Evolutionary conservation across 2,888 invertebrate species (phyloP), one percentile per base, ranked within the genome.

Genomic region (Ceramica pisi): DNA sequence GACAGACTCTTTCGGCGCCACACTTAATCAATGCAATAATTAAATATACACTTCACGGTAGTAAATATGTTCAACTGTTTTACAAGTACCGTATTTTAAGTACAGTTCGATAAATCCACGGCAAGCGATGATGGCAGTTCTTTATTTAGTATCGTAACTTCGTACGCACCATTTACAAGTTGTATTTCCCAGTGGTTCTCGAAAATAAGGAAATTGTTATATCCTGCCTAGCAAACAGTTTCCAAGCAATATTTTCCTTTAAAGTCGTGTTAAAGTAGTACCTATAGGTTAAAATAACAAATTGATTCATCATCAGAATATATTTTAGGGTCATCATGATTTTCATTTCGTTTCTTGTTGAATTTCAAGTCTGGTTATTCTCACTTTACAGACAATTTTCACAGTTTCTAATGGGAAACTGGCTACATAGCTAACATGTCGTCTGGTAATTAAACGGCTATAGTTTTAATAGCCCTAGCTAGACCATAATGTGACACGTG

Each of bases 391-490:
- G n/a, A 12, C 12, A 12, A 10, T 56, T 57, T 46, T n/a, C 31
- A 31, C 31, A 31, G 31, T 31, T 31, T 16, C 21, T 31, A 31
- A 55, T 53, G 16, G 0, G 12, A 31, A 26, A 64, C 23, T 8
- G 8, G 14, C 38, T 9, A 68, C 46, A 68, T 44, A 67, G 26
- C 21, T 46, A 46, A 12, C 7, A 21, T 41, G 7, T 41, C 41
- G 10, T 51, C 50, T 65, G 14, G 23, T 64, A 65, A 81, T 81
- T 48, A 62, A 65, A 65, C 44, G 31, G 44, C 46, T 23, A 59
- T 48, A 62, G 53, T 76, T 76, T 75, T 80, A 79, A 80, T 73
- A 62, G 62, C 70, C 23, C 10, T n/a, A n/a, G 59, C 31, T 46
- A 50, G 38, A 59, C 46, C 65, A 67, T 44, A 41, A 41, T 56